Conservation (phyloP, 2,888 invertebrate species). For the Pharmacophagus antenor region DNA sequence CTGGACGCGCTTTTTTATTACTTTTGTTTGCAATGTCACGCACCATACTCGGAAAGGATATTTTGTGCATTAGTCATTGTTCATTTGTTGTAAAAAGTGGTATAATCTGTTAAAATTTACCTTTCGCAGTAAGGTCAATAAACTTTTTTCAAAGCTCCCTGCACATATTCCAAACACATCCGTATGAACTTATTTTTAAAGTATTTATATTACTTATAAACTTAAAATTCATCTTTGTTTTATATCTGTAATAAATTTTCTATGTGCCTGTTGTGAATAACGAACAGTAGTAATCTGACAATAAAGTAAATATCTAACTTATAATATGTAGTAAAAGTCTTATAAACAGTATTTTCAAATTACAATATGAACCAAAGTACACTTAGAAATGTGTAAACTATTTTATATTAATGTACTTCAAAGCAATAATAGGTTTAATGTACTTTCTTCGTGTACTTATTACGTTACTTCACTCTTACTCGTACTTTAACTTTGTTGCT, state of each 20-base stretch:
- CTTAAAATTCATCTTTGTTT: conserved; percentile 43
- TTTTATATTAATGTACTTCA: background rate
- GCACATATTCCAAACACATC: conserved; percentile 39
- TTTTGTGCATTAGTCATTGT: conserved; percentile 69
- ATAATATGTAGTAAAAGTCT: conserved; percentile 35
- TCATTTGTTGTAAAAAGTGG: conserved; percentile 47
- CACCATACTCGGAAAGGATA: conserved; percentile 71
- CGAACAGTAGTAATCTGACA: conserved; percentile 27
- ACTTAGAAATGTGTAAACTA: too few species aligned
- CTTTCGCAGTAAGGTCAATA: conserved; percentile 40
- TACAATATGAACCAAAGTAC: background rate
- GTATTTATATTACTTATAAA: conserved; percentile 41
- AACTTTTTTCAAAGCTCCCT: conserved; percentile 34
- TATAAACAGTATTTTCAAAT: conserved; percentile 4
- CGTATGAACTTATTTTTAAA: conserved; percentile 38
- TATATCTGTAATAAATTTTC: conserved; percentile 43
- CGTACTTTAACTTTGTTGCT: too few species aligned
- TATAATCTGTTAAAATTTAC: conserved; percentile 49
- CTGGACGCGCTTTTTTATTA: conserved; percentile 60
- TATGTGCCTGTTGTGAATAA: conserved; percentile 31
- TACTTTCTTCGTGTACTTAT: too few species aligned
- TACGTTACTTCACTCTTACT: too few species aligned
- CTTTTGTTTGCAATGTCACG: conserved; percentile 67
- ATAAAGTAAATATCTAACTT: conserved; percentile 40
- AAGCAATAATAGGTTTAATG: too few species aligned